phyloP scores from a whole-genome alignment of 2,888 invertebrate species.

The Danaus chrysippus region DNA sequence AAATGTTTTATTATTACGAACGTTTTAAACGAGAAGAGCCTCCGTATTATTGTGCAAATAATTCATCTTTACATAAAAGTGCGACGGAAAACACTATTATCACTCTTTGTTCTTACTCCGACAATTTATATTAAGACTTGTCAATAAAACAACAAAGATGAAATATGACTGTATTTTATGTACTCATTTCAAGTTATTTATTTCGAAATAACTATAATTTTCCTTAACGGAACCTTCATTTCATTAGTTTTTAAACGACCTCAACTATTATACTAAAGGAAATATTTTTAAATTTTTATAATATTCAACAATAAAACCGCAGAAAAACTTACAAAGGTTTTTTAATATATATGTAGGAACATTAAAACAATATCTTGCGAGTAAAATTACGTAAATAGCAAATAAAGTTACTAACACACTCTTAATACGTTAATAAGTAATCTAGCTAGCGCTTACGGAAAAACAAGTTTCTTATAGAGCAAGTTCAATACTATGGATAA shows the following conservation, averaged over 20 bases:
- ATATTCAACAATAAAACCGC: no score
- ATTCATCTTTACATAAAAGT: constrained; percentile 6
- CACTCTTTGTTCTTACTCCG: no score
- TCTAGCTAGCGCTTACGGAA: background rate
- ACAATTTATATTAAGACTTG: no score
- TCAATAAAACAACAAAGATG: background rate
- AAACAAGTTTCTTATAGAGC: background rate
- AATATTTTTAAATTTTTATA: background rate
- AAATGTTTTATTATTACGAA: constrained; percentile 21
- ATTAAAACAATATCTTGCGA: no score
- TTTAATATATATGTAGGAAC: no score
- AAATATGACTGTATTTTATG: background rate
- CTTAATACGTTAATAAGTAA: background rate
- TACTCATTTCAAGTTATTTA: background rate
- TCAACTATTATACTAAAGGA: background rate
- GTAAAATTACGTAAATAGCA: no score
- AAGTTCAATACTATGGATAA: background rate
- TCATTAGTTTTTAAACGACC: background rate
- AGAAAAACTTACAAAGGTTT: no score
- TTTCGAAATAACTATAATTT: background rate
- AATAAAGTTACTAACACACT: no score
- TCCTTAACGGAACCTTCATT: background rate
- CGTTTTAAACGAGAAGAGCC: constrained; percentile 18
- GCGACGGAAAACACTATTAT: background rate
- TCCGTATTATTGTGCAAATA: constrained; percentile 10